Evolutionary conservation across 2,797 vertebrate species (phyloP).

Genomic region (Todus mexicanus): DNA sequence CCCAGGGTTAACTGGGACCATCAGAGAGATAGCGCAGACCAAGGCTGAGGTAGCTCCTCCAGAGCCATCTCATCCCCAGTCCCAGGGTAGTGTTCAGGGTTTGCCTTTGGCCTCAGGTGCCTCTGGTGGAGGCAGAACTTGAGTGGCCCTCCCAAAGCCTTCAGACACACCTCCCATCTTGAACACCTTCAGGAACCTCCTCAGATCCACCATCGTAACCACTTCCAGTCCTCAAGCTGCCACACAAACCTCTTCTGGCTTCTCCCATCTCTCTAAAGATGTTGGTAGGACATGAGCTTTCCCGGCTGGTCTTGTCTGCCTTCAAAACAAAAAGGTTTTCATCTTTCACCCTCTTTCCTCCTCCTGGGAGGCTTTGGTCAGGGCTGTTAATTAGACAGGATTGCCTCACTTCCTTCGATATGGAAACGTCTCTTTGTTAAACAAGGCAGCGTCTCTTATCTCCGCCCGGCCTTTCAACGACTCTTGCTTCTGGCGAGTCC

Average conservation of each 20-base stretch:
- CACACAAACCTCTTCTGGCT: fast-evolving
- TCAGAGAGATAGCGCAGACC: too few species aligned
- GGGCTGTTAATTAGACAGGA: not conserved
- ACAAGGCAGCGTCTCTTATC: not conserved
- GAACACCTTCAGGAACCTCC: not conserved
- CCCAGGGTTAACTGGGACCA: not conserved
- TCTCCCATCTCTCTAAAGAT: too few species aligned
- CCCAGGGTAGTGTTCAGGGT: not conserved
- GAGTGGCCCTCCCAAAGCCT: not conserved
- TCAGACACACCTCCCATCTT: fast-evolving
- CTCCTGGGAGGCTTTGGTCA: not conserved
- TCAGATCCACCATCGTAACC: not conserved
- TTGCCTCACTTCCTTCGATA: slow-evolving; percentile 35
- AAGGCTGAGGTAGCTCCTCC: not conserved
- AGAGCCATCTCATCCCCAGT: not conserved
- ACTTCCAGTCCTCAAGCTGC: not conserved
- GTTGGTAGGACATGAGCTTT: not conserved
- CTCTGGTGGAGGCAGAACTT: not conserved
- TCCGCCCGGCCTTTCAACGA: not conserved
- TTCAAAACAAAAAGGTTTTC: not conserved
- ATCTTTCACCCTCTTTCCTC: not conserved
- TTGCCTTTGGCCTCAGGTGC: not conserved
- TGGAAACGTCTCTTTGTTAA: slow-evolving; percentile 17
- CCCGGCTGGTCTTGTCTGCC: not conserved
- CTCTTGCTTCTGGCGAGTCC: not conserved